These are phyloP conservation scores for Muschampia plurimacula DNA, from an alignment of 2,888 invertebrate species.

Conservation along the genomic window DNA sequence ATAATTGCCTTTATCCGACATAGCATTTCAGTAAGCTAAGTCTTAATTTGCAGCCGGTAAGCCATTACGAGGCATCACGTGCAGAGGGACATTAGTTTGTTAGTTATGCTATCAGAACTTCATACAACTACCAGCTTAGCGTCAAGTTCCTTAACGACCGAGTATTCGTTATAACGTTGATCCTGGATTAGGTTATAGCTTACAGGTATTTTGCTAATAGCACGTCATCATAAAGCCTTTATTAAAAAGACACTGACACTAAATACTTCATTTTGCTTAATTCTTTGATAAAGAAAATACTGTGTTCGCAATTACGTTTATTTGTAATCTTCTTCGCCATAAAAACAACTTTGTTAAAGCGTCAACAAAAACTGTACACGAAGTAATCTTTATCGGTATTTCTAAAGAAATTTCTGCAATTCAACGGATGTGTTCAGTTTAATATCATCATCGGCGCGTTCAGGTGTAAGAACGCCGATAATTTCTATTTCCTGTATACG, in stretches of 20 bases:
- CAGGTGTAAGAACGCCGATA: constrained; percentile 37
- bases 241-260: constrained; percentile 30
- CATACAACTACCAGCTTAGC: constrained; percentile 27
- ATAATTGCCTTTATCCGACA: constrained; percentile 3
- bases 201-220: constrained; percentile 34
- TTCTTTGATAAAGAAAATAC: constrained; percentile 10
- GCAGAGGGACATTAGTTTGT: constrained; percentile 28
- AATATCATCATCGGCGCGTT: constrained; percentile 37
- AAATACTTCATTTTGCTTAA: constrained; percentile 12
- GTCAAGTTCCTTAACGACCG: constrained; percentile 34
- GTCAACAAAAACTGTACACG: constrained; percentile 13
- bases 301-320: constrained; percentile 3
- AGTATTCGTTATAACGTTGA: constrained; percentile 29
- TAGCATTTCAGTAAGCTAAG: constrained; percentile 5
- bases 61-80: constrained; percentile 32
- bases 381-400: constrained; percentile 32
- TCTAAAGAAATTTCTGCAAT: constrained; percentile 30
- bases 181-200: constrained; percentile 38
- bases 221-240: constrained; percentile 30
- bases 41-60: constrained; percentile 25
- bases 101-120: constrained; percentile 36
- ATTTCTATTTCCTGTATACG: constrained; percentile 40
- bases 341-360: constrained; percentile 22
- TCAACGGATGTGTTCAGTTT: constrained; percentile 35
- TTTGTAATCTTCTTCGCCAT: constrained; percentile 7